Conservation (phyloP, 2,888 invertebrate species). For the Harpalus rubripes region DNA sequence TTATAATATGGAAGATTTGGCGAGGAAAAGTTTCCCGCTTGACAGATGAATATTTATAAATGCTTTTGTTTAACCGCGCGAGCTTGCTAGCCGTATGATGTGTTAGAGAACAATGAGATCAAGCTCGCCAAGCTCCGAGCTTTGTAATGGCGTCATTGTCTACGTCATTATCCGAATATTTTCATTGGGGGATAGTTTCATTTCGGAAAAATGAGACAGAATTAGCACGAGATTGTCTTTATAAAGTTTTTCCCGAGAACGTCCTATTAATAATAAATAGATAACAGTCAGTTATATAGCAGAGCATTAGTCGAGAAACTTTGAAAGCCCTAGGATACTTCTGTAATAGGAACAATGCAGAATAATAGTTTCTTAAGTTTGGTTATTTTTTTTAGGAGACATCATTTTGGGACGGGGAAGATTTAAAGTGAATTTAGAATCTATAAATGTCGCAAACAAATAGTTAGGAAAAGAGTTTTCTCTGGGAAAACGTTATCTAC, state of each 20-base stretch:
- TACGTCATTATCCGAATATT: neutral
- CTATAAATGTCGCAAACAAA: too few species aligned
- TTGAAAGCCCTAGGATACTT: too few species aligned
- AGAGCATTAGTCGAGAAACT: too few species aligned
- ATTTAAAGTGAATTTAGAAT: too few species aligned
- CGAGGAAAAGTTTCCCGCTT: slow-evolving; percentile 18
- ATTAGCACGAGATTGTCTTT: neutral
- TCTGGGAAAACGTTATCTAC: too few species aligned
- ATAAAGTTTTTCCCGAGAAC: neutral
- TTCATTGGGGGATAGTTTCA: neutral
- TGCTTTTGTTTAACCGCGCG: slow-evolving; percentile 45
- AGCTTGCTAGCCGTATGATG: slow-evolving; percentile 20
- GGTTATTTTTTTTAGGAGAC: too few species aligned
- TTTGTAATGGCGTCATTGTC: slow-evolving; percentile 18
- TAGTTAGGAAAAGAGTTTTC: too few species aligned
- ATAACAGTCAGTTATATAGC: too few species aligned
- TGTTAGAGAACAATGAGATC: slow-evolving; percentile 38
- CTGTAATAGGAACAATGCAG: too few species aligned
- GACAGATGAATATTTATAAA: slow-evolving; percentile 55
- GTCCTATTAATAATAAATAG: neutral
- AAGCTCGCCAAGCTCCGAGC: slow-evolving; percentile 6
- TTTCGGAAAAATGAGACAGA: neutral
- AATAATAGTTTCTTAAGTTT: too few species aligned
- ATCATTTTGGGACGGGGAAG: too few species aligned
- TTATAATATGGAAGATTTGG: slow-evolving; percentile 46